These are phyloP conservation scores for Cantharis flavilabris DNA, from an alignment of 2,888 invertebrate species.

Conservation along the genomic window DNA sequence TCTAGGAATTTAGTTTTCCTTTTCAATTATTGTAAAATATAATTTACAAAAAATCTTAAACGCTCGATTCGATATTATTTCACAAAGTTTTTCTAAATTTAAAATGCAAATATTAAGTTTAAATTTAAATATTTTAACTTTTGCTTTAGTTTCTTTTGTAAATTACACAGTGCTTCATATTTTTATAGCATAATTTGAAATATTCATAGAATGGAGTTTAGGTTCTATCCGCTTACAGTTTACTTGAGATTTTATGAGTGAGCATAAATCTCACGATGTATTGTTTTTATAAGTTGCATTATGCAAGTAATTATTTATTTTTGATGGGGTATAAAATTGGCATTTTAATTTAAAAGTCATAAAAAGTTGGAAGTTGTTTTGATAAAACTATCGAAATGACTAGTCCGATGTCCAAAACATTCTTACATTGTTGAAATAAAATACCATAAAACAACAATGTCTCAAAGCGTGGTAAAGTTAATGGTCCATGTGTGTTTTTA, in stretches of 20 bases:
- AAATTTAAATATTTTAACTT: background rate
- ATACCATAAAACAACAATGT: conserved; percentile 3
- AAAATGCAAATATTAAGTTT: background rate
- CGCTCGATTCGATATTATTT: too few species aligned
- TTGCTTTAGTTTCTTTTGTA: background rate
- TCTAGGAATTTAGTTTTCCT: too few species aligned
- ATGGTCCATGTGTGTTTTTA: conserved; percentile 1
- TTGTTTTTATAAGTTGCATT: background rate
- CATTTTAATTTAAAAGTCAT: background rate
- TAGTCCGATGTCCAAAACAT: background rate
- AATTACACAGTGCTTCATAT: background rate
- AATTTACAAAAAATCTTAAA: too few species aligned
- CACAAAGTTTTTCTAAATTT: too few species aligned
- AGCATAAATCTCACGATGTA: background rate
- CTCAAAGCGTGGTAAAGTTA: background rate
- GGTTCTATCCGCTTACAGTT: background rate
- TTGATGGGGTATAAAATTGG: background rate
- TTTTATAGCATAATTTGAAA: background rate
- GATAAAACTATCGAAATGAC: background rate
- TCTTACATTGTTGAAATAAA: background rate
- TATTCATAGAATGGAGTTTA: background rate
- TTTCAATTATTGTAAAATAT: too few species aligned
- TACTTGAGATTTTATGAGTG: background rate
- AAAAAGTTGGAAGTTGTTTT: background rate
- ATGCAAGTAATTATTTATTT: background rate